Evolutionary conservation across 2,113 vertebrate genomes (phyloP).

Genomic region (Phalacrocorax pelagicus): DNA sequence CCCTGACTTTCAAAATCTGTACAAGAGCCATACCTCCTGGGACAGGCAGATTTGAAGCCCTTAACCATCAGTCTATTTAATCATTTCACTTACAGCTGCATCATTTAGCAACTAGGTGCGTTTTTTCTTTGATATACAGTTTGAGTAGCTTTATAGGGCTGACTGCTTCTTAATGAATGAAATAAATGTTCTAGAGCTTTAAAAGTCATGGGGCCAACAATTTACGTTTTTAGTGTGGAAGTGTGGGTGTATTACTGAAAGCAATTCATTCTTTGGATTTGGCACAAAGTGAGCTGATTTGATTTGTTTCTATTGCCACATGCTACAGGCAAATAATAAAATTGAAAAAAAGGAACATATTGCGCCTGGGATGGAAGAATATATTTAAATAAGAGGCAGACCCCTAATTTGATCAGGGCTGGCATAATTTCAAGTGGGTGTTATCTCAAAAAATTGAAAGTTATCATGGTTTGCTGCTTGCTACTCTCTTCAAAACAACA

Average conservation of each 20-base stretch:
- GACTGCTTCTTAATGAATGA: not conserved
- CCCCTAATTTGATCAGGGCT: not conserved
- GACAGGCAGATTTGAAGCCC: not conserved
- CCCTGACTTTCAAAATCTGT: not conserved
- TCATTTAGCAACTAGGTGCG: not conserved
- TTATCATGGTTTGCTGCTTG: not conserved
- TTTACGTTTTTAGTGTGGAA: not conserved
- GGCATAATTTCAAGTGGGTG: not conserved
- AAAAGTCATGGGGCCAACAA: not conserved
- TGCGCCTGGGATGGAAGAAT: not conserved
- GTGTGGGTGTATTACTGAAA: constrained; percentile 6
- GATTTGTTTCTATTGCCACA: constrained; percentile 39
- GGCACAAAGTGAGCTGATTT: constrained; percentile 13
- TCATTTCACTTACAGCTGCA: constrained; percentile 33
- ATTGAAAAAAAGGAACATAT: not conserved
- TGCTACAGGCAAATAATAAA: not conserved
- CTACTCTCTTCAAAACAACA: not conserved
- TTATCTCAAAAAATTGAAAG: not conserved
- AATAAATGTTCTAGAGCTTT: not conserved
- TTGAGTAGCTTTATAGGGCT: not conserved
- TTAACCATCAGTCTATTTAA: constrained; percentile 27
- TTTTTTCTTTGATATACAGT: not conserved
- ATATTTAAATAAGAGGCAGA: constrained; percentile 16
- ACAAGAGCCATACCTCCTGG: not conserved
- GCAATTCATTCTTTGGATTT: not conserved